Base-by-base conservation (phyloP, 1,140 invertebrate genomes). In the Drosophila funebris region DNA sequence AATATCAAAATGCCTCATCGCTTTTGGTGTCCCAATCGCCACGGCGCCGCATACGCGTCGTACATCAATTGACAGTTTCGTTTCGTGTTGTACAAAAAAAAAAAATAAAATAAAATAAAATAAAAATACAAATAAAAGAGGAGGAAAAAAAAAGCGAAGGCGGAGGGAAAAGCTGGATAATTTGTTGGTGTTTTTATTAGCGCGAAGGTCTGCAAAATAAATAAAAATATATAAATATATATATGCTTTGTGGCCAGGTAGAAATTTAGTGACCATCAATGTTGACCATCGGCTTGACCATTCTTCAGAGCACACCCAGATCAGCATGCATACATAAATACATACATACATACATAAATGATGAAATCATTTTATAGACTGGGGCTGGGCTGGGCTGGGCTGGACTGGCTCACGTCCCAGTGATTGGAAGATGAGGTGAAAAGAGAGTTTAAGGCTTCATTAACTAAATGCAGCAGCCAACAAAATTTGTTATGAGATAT, bases 21-120 rank as follows among this genome's bases (percentile, higher is more conserved):
- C n/a, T 29, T 70, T 69, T 56, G 43, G 37, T 72, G 62, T 58
- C 62, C 63, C 57, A 62, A 62, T 60, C 50, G 43, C 44, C 46
- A 24, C 43, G 79, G 74, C 75, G 79, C 79, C 79, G 77, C 58
- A 87, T 68, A 61, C 29, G 37, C 46, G 27, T 50, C 52, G 52
- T 24, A 73, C 80, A 64, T 72, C 82, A 85, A 85, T 85, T 85
- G 82, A 85, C 82, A 85, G 83, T 85, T 85, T 85, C 77, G 70
- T 85, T 85, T 85, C 66, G 82, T 85, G 74, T 85, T 74, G 64
- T 64, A 57, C 66, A 11, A 87, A 87, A 72, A 50, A 63, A 11
- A 20, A 9, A 24, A 48, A 44, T 7, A 70, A 54, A 41, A 41
- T 14, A 41, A 54, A 50, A 63, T 1, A 63, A 53, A 44, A 48